Conservation (phyloP, 2,113 vertebrate genomes). For the Gymnogyps californianus region DNA sequence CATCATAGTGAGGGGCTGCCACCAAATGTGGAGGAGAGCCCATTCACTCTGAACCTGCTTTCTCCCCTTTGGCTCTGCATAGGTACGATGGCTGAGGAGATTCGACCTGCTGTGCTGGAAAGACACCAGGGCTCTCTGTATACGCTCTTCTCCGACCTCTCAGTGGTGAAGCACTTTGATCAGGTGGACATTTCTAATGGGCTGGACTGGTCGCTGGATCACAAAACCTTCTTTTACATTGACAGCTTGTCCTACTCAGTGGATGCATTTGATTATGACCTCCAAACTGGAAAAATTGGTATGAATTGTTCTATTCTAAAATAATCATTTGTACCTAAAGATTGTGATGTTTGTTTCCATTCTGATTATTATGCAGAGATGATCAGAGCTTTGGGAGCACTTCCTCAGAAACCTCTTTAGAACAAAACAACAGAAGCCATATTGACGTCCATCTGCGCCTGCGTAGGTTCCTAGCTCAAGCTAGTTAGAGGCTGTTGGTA, state of each 20-base stretch:
- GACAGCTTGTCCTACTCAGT: constrained; percentile 86
- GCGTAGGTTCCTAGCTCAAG: not conserved
- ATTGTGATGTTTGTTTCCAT: not conserved
- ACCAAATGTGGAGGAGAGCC: not conserved
- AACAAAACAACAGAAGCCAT: not conserved
- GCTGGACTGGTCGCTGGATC: constrained; percentile 91
- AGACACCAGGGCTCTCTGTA: constrained; percentile 80
- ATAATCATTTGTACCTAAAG: not conserved
- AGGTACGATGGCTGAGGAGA: constrained; percentile 87
- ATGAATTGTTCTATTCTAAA: constrained; percentile 23
- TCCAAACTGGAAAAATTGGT: constrained; percentile 81
- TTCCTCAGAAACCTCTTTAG: not conserved
- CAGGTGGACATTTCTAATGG: constrained; percentile 93
- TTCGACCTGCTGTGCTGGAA: constrained; percentile 77
- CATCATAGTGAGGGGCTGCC: not conserved
- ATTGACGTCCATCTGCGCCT: not conserved
- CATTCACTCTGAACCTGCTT: not conserved
- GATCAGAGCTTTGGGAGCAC: not conserved
- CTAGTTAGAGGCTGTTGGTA: not conserved
- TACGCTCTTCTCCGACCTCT: constrained; percentile 72
- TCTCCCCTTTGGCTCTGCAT: not conserved
- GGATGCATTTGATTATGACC: constrained; percentile 90
- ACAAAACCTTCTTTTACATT: constrained; percentile 89
- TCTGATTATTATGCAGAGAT: not conserved
- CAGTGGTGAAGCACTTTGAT: constrained; percentile 81